phyloP scores from a whole-genome alignment of 2,797 vertebrate species.

The Lycodopsis pacificus region DNA sequence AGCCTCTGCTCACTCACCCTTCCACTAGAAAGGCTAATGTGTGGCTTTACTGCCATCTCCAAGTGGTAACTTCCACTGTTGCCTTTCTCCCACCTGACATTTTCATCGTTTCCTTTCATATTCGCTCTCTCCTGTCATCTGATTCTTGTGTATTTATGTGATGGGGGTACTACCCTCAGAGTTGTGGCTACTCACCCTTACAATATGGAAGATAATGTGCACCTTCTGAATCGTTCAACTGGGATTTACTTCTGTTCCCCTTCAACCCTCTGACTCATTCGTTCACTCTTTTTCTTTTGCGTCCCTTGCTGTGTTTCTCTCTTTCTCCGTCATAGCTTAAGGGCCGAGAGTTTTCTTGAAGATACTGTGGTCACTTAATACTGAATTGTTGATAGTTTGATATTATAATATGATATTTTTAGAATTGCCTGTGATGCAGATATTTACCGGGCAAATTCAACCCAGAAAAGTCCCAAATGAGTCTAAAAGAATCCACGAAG shows the following conservation, averaged over 20 bases:
- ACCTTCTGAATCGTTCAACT: slow-evolving; percentile 33
- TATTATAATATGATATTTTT: not conserved
- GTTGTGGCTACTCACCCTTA: slow-evolving; percentile 40
- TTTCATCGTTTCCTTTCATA: slow-evolving; percentile 44
- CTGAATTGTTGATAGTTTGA: not conserved
- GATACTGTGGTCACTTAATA: slow-evolving; percentile 7
- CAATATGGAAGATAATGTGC: slow-evolving; percentile 37
- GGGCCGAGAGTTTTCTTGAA: not conserved
- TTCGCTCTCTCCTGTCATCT: slow-evolving; percentile 29
- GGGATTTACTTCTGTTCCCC: slow-evolving; percentile 26
- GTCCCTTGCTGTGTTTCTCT: not conserved
- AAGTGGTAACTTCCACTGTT: slow-evolving; percentile 51
- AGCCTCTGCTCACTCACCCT: slow-evolving; percentile 49
- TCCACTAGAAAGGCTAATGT: slow-evolving; percentile 61
- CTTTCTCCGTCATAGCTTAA: not conserved
- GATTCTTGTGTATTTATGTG: slow-evolving; percentile 40
- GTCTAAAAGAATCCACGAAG: not conserved
- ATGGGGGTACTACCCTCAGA: slow-evolving; percentile 24
- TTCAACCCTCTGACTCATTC: slow-evolving; percentile 11
- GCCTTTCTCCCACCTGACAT: slow-evolving; percentile 53
- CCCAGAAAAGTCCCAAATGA: slow-evolving; percentile 9
- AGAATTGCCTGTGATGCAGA: slow-evolving; percentile 4
- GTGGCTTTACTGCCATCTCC: slow-evolving; percentile 48
- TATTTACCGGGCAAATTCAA: slow-evolving; percentile 1
- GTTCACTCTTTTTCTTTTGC: not conserved